Conservation (phyloP, 2,888 invertebrate genomes). For the Pristionchus exspectatus region DNA sequence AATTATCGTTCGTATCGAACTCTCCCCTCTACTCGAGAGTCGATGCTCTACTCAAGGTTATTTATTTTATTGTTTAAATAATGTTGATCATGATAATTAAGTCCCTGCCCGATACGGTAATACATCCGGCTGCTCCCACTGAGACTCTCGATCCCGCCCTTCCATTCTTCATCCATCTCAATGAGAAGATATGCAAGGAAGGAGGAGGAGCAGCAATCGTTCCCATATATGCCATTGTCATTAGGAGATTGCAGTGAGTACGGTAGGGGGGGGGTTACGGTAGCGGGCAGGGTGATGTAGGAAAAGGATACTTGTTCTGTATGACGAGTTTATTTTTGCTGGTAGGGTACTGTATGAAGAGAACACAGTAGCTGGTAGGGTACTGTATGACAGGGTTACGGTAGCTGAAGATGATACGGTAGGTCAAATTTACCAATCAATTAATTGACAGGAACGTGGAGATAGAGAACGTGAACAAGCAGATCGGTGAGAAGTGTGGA, state of each 20-base stretch:
- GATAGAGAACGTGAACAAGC: constrained; percentile 57
- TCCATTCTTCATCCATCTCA: constrained; percentile 56
- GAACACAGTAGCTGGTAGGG: no score
- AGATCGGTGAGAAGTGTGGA: constrained; percentile 59
- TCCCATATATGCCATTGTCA: constrained; percentile 56
- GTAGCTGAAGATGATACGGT: not conserved
- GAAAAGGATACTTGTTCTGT: no score
- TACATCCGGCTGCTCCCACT: constrained; percentile 53
- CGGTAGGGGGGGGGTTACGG: not conserved
- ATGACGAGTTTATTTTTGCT: no score
- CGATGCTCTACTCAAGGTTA: constrained; percentile 58
- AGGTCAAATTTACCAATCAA: not conserved
- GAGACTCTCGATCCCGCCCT: constrained; percentile 57
- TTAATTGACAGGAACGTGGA: constrained; percentile 56
- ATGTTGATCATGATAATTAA: not conserved
- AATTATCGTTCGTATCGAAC: constrained; percentile 57
- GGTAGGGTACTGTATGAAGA: not conserved
- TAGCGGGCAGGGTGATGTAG: not conserved
- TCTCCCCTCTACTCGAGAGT: constrained; percentile 60
- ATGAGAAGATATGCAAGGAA: not conserved
- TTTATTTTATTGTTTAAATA: not conserved
- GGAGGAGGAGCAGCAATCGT: constrained; percentile 42
- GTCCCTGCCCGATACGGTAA: constrained; percentile 53
- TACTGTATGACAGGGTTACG: not conserved
- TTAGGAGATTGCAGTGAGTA: constrained; percentile 58